Base-by-base conservation (phyloP, 2,797 vertebrate species). In the Margarornis squamiger region DNA sequence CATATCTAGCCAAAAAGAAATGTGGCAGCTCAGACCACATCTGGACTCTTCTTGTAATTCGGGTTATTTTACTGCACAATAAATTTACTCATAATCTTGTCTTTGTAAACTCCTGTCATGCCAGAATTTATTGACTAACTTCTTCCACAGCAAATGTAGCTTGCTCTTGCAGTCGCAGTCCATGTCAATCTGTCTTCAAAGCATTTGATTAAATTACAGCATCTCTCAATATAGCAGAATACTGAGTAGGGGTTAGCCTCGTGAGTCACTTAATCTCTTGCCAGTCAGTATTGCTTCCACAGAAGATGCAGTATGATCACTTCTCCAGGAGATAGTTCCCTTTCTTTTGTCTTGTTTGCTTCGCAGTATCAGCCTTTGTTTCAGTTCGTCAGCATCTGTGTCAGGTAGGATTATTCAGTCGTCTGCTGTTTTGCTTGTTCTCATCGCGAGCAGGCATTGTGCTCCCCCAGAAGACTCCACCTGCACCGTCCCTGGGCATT, bases 301-400 rank as follows among this genome's bases (percentile, higher is more conserved):
- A 86, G 79, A 79, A 75, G 45, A 46, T 80, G 66, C 0, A 0
- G 51, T 54, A 34, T 41, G 84, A 79, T 95, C 45, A 7, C 65
- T 90, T 85, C 71, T 90, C 43, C 63, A 62, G 68, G 57, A 93
- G 58, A 59, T 52, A 4, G 10, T 93, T 95, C 71, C 66, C 20
- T 93, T 79, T 65, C 94, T 94, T 96, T 92, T 92, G 88, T 93
- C 74, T 83, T 76, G 80, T 91, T 94, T 90, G 48, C 58, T 85
- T 24, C 75, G 78, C 84, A 21, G 63, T 52, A 86, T 86, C 91
- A 83, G 51, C 89, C 90, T 94, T 91, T 94, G 92, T 95, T 83
- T 95, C 39, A 6, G 20, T 94, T 91, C 85, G 86, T 93, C 90
- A 51, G 84, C 3, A 0, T 67, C 80, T 58, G 36, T 83, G 89